Evolutionary conservation across 1,140 invertebrate species (phyloP), one percentile per base, ranked within the genome.

Genomic region (Drosophila bipectinata): DNA sequence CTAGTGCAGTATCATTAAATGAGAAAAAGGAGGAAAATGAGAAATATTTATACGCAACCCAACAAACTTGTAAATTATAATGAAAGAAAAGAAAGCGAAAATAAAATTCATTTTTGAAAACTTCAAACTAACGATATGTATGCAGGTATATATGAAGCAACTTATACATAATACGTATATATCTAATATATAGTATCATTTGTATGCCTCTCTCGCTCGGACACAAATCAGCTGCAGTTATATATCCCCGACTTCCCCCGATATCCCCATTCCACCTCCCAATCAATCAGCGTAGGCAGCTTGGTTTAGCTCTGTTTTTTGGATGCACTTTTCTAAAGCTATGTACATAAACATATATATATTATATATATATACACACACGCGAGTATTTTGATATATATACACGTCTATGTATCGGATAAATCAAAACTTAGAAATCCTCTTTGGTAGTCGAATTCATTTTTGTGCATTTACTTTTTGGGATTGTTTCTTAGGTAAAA

Each of bases 61-160:
- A 84, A 77, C 57, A 62, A 88, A 85, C 75, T 85, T 85, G 82
- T 87, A 85, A 77, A 87, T 85, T 87, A 80, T 66, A 78, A 71
- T 74, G 74, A 44, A 64, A 72, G 53, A 69, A 87, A 87, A 59
- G 66, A 76, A 78, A 72, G 45, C 60, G 39, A 76, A 67, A 76
- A 76, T 66, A 76, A 76, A 84, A 66, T 59, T 74, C 69, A 83
- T 83, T 74, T 72, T 63, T 72, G 48, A 77, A 82, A 73, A 60
- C 62, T 21, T 21, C 69, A 83, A 79, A 61, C 39, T 72, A 55
- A 61, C 51, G 32, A 67, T 73, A 73, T 73, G 68, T 63, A 71
- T 56, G 53, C 53, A 57, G 48, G 44, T 39, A 69, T 62, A 62
- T 64, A 75, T 74, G 55, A 64, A 61, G 6, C 56, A 71, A 62